Evolutionary conservation across 2,888 invertebrate species (phyloP), one percentile per base, ranked within the genome.

Genomic region (Mythimna pallens): DNA sequence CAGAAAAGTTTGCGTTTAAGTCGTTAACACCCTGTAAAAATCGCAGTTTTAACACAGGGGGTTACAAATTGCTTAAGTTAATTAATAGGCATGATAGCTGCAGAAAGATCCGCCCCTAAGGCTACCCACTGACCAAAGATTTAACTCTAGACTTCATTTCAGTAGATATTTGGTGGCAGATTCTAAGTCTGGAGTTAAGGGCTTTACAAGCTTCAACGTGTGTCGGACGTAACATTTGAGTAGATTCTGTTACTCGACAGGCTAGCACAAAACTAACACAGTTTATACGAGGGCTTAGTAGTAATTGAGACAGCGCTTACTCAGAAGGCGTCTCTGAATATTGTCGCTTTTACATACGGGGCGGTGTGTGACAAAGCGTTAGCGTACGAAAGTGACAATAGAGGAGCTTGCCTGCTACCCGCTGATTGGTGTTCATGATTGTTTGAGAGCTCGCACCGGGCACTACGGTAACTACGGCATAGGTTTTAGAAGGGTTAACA

Each of bases 371-470:
- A 70, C 63, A 78, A 76, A 78, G 58, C 58, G 50, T 14, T 22
- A 50, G 22, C 70, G 40, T 71, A 52, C 34, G 71, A 63, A 70
- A 57, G 71, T 70, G 79, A 70, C 70, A 61, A 74, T 70, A 59
- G 71, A 57, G 20, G n/a, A 25, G 78, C 14, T 12, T 52, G 14
- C 22, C 36, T 62, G 30, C 47, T 69, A 10, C 61, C 36, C 40
- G 62, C 40, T 75, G 78, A 75, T 75, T 78, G 75, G 78, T 54
- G 57, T 63, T 70, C 59, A 34, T 34, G 22, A 62, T 70, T 58
- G 75, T 80, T 73, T 63, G 22, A 43, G n/a, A 12, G 36, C 43
- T 59, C 34, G 59, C 58, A 63, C 58, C 17, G 40, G 70, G 36
- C 34, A 62, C 78, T 63, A 78, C 55, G 12, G 20, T 30, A n/a